A percentile compares a stretch with the other conserved stretches of the same genome.
Evolutionary conservation across 35 echinoderm and acorn worm species (phyloP).

Genomic region (Patiria miniata): DNA sequence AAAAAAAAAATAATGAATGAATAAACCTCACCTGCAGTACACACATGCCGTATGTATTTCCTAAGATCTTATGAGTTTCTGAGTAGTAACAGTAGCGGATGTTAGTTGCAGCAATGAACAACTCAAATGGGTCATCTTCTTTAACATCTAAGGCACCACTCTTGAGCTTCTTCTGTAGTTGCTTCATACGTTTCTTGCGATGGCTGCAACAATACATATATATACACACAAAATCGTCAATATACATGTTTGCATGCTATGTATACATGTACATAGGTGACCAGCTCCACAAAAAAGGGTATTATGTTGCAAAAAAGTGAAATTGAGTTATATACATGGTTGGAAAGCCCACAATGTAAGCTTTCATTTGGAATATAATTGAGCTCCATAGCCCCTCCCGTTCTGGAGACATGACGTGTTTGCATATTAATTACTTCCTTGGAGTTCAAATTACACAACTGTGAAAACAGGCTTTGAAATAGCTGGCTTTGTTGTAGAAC

Average conservation of each 20-base stretch:
- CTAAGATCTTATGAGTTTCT: constrained; percentile 95
- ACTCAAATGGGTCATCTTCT: constrained; percentile 93
- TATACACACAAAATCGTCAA: not conserved
- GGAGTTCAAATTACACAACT: no score
- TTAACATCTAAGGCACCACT: constrained; percentile 81
- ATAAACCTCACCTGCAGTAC: constrained; percentile 72
- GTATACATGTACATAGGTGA: not conserved
- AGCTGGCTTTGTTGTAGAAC: no score
- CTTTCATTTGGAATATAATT: no score
- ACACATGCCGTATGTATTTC: constrained; percentile 99
- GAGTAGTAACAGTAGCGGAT: constrained; percentile 97
- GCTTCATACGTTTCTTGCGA: constrained; percentile 90
- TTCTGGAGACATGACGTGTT: no score
- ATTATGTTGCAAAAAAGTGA: no score
- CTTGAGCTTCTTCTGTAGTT: constrained; percentile 93
- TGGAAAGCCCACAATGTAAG: no score
- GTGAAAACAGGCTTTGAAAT: no score
- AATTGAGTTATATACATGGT: no score
- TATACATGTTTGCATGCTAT: not conserved
- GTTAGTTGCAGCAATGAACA: constrained; percentile 96
- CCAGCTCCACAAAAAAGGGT: no score
- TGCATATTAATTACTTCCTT: no score
- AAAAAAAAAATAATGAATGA: not conserved
- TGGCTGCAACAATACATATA: constrained; percentile 55
- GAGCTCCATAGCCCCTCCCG: no score